Evolutionary conservation across 2,113 vertebrate species (phyloP).

Genomic region (Albula glossodonta): DNA sequence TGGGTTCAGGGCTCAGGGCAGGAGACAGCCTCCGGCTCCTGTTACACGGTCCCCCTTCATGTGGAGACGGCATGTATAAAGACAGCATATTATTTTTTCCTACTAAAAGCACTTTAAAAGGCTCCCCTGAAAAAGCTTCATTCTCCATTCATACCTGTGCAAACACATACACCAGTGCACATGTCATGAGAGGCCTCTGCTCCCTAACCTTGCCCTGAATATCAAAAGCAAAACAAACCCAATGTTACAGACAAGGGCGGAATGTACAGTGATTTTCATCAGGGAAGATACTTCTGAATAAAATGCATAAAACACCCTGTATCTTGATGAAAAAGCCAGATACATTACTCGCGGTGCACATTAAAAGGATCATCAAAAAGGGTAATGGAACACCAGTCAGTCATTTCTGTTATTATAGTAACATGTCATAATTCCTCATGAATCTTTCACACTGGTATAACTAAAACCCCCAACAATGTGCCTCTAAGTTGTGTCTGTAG

Average conservation of each 20-base stretch:
- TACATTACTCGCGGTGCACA: slow-evolving; percentile 7
- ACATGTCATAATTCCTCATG: slow-evolving; percentile 2
- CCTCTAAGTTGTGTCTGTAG: neutral
- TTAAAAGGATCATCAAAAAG: slow-evolving; percentile 7
- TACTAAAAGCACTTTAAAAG: slow-evolving; percentile 42
- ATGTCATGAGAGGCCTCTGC: neutral
- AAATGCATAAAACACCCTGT: slow-evolving; percentile 23
- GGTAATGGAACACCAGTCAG: slow-evolving; percentile 5
- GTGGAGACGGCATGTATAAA: slow-evolving; percentile 37
- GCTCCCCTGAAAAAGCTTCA: slow-evolving; percentile 40
- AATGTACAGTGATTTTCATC: slow-evolving; percentile 24
- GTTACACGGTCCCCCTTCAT: slow-evolving; percentile 38
- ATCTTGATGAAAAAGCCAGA: neutral
- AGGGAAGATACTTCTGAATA: slow-evolving; percentile 29
- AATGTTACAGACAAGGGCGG: neutral
- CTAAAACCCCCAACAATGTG: slow-evolving; percentile 15
- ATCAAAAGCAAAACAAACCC: slow-evolving; percentile 35
- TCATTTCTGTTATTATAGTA: slow-evolving; percentile 6
- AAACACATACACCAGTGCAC: slow-evolving; percentile 37
- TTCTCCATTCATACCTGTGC: slow-evolving; percentile 54
- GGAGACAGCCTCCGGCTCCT: slow-evolving; percentile 30
- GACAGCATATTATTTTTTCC: slow-evolving; percentile 47
- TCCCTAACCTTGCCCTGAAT: slow-evolving; percentile 10
- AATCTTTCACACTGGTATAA: neutral
- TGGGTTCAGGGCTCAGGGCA: slow-evolving; percentile 29